Percentiles rank a stretch among this genome's conserved stretches.
These are phyloP conservation scores for Dicrostonyx torquatus DNA, from an alignment of 2,797 vertebrate species.

Conservation along the genomic window DNA sequence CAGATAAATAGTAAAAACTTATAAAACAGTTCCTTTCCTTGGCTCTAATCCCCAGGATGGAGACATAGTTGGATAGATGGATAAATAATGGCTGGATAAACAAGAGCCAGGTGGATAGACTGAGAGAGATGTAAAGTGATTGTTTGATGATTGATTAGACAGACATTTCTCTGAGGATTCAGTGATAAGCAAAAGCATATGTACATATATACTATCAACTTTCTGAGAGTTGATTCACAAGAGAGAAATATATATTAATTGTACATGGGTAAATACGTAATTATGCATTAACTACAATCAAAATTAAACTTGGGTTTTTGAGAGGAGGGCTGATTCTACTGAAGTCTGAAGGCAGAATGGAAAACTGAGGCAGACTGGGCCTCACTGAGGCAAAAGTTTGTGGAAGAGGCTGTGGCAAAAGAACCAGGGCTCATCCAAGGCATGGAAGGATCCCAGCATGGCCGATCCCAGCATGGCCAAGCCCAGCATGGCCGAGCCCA, in stretches of 20 bases:
- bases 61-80: neutral
- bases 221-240: neutral
- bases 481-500: neutral
- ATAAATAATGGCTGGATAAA: neutral
- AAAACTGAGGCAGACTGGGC: neutral
- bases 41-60: neutral
- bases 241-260: neutral
- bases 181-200: neutral
- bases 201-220: neutral
- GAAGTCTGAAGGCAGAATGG: slow-evolving; percentile 32
- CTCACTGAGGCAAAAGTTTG: neutral
- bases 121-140: neutral
- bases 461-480: neutral
- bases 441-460: neutral
- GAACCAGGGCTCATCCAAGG: neutral
- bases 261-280: neutral
- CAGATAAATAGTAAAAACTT: neutral
- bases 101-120: neutral
- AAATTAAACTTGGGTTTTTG: neutral
- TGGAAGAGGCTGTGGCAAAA: neutral
- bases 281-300: neutral
- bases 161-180: slow-evolving; percentile 19
- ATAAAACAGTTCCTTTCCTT: neutral
- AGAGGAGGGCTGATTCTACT: neutral
- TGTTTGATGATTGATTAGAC: neutral